A percentile compares a stretch with the other conserved stretches of the same genome.
These are phyloP conservation scores for Myotis daubentonii DNA, from an alignment of 2,797 vertebrate species.

Conservation along the genomic window DNA sequence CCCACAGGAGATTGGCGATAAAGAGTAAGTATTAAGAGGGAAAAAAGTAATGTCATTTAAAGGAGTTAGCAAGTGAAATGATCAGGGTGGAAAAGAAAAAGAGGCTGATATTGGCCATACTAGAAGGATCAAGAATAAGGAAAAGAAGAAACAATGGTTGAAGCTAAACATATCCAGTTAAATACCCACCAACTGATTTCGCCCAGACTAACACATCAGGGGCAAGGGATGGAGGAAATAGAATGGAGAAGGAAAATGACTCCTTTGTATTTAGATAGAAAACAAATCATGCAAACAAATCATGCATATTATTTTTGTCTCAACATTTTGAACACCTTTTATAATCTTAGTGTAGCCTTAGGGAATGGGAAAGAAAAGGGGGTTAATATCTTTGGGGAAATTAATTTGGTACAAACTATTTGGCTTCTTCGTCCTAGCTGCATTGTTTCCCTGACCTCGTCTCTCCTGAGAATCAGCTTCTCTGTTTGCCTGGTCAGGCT, in stretches of 20 bases:
- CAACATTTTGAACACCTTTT: slow-evolving; percentile 56
- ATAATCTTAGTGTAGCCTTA: slow-evolving; percentile 53
- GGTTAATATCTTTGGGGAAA: slow-evolving; percentile 52
- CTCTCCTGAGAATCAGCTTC: slow-evolving; percentile 26
- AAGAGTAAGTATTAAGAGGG: slow-evolving; percentile 18
- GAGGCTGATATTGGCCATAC: neutral
- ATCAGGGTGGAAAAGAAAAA: slow-evolving; percentile 12
- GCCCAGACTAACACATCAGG: neutral
- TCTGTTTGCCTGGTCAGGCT: slow-evolving; percentile 39
- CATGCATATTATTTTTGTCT: slow-evolving; percentile 53
- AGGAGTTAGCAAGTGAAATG: slow-evolving; percentile 36
- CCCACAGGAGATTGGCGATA: neutral
- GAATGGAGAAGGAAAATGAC: slow-evolving; percentile 84
- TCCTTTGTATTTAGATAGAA: slow-evolving; percentile 78
- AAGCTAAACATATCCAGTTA: slow-evolving; percentile 28
- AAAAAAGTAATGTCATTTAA: neutral
- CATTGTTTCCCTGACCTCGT: slow-evolving; percentile 40
- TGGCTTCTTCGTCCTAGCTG: slow-evolving; percentile 9
- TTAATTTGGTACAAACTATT: slow-evolving; percentile 56
- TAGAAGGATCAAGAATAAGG: neutral
- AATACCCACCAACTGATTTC: slow-evolving; percentile 47
- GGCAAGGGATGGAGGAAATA: slow-evolving; percentile 22
- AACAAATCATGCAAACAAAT: slow-evolving; percentile 47
- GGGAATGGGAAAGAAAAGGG: slow-evolving; percentile 38
- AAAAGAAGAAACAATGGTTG: neutral